phyloP scores from a whole-genome alignment of 2,797 vertebrate genomes.

The Monodelphis domestica region DNA sequence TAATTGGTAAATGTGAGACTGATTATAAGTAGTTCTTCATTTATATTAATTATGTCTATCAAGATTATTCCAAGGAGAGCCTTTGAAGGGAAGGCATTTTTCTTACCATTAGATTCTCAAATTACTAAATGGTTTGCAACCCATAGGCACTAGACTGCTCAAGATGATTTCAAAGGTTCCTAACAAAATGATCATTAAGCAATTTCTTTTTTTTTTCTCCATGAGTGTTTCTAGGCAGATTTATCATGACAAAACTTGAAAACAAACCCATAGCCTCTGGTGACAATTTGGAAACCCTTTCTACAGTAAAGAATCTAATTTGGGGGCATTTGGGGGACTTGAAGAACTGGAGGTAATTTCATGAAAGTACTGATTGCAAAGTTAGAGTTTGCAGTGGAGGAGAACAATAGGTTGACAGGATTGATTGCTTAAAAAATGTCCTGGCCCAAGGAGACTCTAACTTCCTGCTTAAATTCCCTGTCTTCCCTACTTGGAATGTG shows the following conservation, averaged over 20 bases:
- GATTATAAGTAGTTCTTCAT: constrained; percentile 17
- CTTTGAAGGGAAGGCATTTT: constrained; percentile 63
- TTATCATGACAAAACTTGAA: constrained; percentile 73
- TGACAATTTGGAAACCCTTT: constrained; percentile 79
- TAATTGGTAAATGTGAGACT: background rate
- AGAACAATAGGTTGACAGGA: constrained; percentile 37
- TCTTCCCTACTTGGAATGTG: background rate
- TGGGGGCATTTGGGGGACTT: constrained; percentile 66
- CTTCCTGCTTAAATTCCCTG: constrained; percentile 42
- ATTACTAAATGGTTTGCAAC: constrained; percentile 71
- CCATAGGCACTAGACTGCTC: constrained; percentile 68
- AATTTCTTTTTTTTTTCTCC: constrained; percentile 79
- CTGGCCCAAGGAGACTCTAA: background rate
- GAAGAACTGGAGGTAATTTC: constrained; percentile 64
- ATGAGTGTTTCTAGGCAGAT: constrained; percentile 76
- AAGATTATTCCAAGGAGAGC: background rate
- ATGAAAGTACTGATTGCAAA: constrained; percentile 57
- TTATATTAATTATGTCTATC: constrained; percentile 54
- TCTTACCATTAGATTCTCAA: constrained; percentile 71
- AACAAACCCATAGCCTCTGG: constrained; percentile 78
- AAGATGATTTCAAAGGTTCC: constrained; percentile 71
- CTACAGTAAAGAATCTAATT: constrained; percentile 50
- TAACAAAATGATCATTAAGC: constrained; percentile 75
- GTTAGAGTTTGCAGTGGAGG: constrained; percentile 1
- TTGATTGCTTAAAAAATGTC: constrained; percentile 47